phyloP scores from a whole-genome alignment of 2,888 invertebrate species.

The Stenichneumon culpator region DNA sequence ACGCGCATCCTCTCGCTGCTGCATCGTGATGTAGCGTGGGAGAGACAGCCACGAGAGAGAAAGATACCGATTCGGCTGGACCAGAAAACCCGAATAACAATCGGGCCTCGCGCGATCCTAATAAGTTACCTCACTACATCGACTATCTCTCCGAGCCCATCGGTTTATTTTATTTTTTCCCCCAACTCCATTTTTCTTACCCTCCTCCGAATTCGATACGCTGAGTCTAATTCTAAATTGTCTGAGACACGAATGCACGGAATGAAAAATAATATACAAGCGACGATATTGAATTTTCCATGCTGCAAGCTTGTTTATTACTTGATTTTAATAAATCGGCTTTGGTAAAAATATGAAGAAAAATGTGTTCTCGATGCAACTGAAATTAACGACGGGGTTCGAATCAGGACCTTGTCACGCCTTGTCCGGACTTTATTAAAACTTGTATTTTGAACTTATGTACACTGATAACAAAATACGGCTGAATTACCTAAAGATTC shows the following conservation, averaged over 20 bases:
- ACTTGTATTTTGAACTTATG: no score
- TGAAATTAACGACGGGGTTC: neutral
- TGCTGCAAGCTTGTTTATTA: neutral
- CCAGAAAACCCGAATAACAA: slow-evolving; percentile 61
- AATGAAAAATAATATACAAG: neutral
- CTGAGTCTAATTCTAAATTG: slow-evolving; percentile 18
- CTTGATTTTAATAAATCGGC: neutral
- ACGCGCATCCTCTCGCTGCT: slow-evolving; percentile 32
- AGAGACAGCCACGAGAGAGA: slow-evolving; percentile 63
- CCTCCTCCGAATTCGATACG: slow-evolving; percentile 36
- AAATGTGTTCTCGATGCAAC: neutral
- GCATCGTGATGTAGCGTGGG: slow-evolving; percentile 68
- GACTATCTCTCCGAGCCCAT: slow-evolving; percentile 56
- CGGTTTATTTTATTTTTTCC: slow-evolving; percentile 17
- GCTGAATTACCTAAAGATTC: no score
- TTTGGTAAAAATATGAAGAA: neutral
- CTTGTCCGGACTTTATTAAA: no score
- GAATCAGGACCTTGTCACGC: no score
- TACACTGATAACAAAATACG: no score
- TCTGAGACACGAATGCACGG: slow-evolving; percentile 3
- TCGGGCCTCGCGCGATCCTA: slow-evolving; percentile 60
- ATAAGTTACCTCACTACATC: slow-evolving; percentile 65
- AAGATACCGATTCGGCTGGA: slow-evolving; percentile 59
- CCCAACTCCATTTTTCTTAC: slow-evolving; percentile 22
- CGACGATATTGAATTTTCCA: neutral